Conservation (phyloP, 1,140 invertebrate genomes). For the Platyura marginata region DNA sequence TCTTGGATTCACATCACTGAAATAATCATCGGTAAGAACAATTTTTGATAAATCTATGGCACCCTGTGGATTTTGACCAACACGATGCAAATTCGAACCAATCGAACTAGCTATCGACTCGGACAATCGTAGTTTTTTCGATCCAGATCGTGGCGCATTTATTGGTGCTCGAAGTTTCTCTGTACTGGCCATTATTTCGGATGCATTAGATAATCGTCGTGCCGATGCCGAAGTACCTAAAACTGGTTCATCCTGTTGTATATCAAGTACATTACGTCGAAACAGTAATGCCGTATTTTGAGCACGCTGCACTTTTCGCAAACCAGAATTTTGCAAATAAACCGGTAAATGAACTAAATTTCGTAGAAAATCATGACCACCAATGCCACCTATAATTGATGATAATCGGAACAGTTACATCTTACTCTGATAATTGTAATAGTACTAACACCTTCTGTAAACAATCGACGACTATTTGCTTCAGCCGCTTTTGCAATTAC, state of each 20-base stretch:
- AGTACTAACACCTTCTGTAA: too few species aligned
- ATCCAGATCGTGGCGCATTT: slow-evolving; percentile 28
- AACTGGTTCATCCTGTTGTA: slow-evolving; percentile 20
- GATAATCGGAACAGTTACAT: too few species aligned
- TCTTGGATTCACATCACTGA: slow-evolving; percentile 91
- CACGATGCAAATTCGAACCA: slow-evolving; percentile 64
- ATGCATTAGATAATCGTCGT: slow-evolving; percentile 57
- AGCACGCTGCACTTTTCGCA: slow-evolving; percentile 71
- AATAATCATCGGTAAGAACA: slow-evolving; percentile 85
- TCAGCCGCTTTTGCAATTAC: slow-evolving; percentile 94
- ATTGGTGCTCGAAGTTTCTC: slow-evolving; percentile 37
- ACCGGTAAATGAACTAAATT: slow-evolving; percentile 97
- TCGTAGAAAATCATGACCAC: slow-evolving; percentile 82
- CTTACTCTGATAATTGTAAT: too few species aligned
- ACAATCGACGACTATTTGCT: slow-evolving; percentile 66
- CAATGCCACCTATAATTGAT: too few species aligned
- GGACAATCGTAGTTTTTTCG: slow-evolving; percentile 54
- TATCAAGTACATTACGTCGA: slow-evolving; percentile 17
- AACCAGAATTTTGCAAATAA: slow-evolving; percentile 90
- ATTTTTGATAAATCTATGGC: slow-evolving; percentile 65
- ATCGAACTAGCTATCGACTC: slow-evolving; percentile 81
- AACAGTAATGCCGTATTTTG: slow-evolving; percentile 50
- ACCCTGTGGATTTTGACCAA: slow-evolving; percentile 34
- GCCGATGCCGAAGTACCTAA: slow-evolving; percentile 40
- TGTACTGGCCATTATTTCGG: slow-evolving; percentile 56